Conservation (phyloP, 2,888 invertebrate species). For the Villa cingulata region DNA sequence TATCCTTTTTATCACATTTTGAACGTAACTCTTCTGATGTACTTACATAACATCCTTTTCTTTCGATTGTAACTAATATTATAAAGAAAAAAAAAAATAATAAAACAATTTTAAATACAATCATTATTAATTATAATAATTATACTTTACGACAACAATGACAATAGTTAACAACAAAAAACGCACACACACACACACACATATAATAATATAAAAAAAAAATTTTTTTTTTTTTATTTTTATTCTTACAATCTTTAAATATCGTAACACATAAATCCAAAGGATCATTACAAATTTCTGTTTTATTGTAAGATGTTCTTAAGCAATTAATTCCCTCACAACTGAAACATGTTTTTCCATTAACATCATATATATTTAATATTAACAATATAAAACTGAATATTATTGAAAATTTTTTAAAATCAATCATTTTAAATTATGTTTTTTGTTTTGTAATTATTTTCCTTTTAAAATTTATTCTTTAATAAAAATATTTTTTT, state of each 20-base stretch:
- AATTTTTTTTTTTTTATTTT: not conserved
- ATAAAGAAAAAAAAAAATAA: not conserved
- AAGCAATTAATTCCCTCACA: conserved; percentile 28
- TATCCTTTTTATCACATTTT: conserved; percentile 17
- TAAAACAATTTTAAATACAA: not conserved
- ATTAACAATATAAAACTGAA: not conserved
- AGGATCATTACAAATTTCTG: conserved; percentile 22
- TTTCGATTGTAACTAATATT: conserved; percentile 20
- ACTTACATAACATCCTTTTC: conserved; percentile 27
- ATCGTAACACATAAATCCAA: conserved; percentile 30
- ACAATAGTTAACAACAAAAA: no score
- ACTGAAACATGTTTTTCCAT: conserved; percentile 19
- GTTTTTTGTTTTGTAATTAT: no score
- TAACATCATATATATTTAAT: no score
- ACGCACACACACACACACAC: no score
- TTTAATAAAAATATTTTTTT: no score
- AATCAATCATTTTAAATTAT: not conserved
- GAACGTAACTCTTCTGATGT: conserved; percentile 21
- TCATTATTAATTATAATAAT: not conserved
- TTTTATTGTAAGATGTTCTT: conserved; percentile 18
- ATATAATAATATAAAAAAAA: not conserved
- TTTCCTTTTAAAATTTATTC: no score
- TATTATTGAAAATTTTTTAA: not conserved
- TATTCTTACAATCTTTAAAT: conserved; percentile 23
- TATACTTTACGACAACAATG: not conserved